Percentiles rank a stretch among this genome's conserved stretches.
These are phyloP conservation scores for Theristicus caerulescens DNA, from an alignment of 2,113 vertebrate species.

Conservation along the genomic window DNA sequence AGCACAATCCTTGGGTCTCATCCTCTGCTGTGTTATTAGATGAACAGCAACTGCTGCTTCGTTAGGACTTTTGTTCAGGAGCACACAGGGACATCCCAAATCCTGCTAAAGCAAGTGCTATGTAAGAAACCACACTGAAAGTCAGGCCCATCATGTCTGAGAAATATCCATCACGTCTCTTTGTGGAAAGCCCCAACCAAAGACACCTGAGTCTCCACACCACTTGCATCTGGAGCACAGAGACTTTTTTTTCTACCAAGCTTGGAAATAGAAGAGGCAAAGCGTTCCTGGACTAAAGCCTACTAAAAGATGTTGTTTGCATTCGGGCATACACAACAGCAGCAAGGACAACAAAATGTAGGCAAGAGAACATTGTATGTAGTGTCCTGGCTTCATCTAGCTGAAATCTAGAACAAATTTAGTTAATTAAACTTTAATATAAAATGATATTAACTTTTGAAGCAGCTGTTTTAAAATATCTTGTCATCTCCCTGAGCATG, in stretches of 20 bases:
- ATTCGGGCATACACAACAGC: background rate
- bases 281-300: background rate
- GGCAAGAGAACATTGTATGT: too few relatives aligned
- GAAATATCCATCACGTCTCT: background rate
- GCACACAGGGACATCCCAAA: background rate
- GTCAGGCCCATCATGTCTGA: background rate
- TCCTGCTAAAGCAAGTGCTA: background rate
- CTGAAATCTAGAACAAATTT: background rate
- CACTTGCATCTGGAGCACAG: background rate
- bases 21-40: background rate
- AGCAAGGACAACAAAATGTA: background rate
- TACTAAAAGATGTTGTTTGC: background rate
- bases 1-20: background rate
- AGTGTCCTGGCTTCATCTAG: background rate
- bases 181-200: background rate
- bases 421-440: background rate
- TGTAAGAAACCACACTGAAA: background rate
- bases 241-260: background rate
- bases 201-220: background rate
- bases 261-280: background rate
- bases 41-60: background rate
- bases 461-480: background rate
- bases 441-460: background rate
- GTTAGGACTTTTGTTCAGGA: background rate
- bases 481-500: background rate